Base-by-base conservation (phyloP, 2,888 invertebrate species). In the Bombyx huttoni region DNA sequence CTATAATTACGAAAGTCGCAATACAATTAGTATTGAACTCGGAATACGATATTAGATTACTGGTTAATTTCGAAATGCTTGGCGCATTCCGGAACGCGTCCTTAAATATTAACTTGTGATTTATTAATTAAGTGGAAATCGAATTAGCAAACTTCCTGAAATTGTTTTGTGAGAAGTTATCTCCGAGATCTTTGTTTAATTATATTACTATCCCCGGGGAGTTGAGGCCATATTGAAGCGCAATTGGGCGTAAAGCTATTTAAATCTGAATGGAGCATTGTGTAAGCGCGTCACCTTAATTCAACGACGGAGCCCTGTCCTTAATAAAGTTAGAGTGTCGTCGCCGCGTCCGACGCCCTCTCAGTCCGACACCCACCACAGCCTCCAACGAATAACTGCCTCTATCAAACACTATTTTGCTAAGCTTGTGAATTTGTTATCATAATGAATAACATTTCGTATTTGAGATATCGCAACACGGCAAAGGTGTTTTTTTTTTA, bases 171-270 rank as follows among this genome's bases (percentile, higher is more conserved):
- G 60, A 63, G 57, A 64, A 68, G 64, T 68, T 72, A 70, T 63
- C 68, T 70, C 61, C 63, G 60, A 73, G 75, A 81, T 79, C 81
- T 76, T 77, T 78, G 77, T 77, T 77, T 82, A 83, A 86, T 84
- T 80, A 84, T 81, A 83, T 80, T 84, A 84, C 84, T 86, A 86
- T 79, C 70, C 69, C 62, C 67, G 70, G 75, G 68, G 62, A 77
- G 78, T 74, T 78, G 72, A 71, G 73, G 79, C 74, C 80, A 73
- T 77, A 87, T 87, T 87, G 81, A 84, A 75, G 78, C 68, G 84
- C 83, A 88, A 89, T 88, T 86, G 86, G 80, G 87, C 81, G 86
- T 85, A 78, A 87, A 86, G 86, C 86, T 87, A 89, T 87, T 87
- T 86, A 84, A 85, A 87, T 86, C 75, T 87, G 87, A 87, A 88